A percentile compares a stretch with the other conserved stretches of the same genome.
Evolutionary conservation across 2,113 vertebrate species (phyloP).

Genomic region (Coregonus clupeaformis): DNA sequence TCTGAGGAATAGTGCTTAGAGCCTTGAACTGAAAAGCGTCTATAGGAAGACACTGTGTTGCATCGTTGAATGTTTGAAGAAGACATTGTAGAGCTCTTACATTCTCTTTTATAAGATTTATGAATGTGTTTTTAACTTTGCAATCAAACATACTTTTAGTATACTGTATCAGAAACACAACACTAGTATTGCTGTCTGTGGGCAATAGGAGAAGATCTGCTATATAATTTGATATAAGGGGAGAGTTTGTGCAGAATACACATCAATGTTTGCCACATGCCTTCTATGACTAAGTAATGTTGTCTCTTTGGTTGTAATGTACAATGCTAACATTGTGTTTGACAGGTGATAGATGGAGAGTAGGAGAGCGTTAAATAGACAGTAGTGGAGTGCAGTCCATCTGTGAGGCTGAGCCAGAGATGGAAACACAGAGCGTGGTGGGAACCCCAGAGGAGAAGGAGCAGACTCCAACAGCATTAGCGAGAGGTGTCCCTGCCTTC

Average conservation of each 20-base stretch:
- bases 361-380: slow-evolving; percentile 51
- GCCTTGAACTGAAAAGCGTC: not conserved
- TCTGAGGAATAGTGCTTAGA: slow-evolving; percentile 29
- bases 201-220: not conserved
- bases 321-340: slow-evolving; percentile 47
- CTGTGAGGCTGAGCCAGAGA: slow-evolving; percentile 38
- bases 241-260: not conserved
- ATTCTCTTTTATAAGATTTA: not conserved
- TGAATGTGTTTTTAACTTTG: not conserved
- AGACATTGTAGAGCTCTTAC: not conserved
- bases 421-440: not conserved
- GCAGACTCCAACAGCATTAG: slow-evolving; percentile 52
- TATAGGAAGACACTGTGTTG: not conserved
- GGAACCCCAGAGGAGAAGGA: slow-evolving; percentile 12
- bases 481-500: slow-evolving; percentile 62
- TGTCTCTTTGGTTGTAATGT: slow-evolving; percentile 38
- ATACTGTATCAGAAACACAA: not conserved
- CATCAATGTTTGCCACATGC: not conserved
- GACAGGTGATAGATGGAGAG: slow-evolving; percentile 61
- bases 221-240: not conserved
- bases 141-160: not conserved
- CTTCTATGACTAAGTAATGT: slow-evolving; percentile 34
- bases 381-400: slow-evolving; percentile 56
- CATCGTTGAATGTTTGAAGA: not conserved
- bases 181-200: not conserved